Evolutionary conservation across 53 echinoderm and acorn worm genomes (phyloP), one percentile per base, ranked within the genome.

Genomic region (Mesocentrotus franciscanus): DNA sequence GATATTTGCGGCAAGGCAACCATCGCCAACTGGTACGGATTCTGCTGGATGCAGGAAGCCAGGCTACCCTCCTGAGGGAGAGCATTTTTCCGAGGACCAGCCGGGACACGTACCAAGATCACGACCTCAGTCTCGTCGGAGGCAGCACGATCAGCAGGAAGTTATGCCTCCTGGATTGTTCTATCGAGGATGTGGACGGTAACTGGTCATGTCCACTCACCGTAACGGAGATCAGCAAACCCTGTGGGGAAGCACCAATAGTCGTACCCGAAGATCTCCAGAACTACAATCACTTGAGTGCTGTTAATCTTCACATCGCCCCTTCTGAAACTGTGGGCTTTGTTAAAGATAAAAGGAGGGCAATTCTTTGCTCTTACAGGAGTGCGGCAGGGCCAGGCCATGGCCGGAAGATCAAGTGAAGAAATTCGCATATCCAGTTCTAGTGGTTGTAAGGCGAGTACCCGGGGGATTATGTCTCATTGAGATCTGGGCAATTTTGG

Each of bases 31-130:
- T 92, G 20, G 97, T 97, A 30, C 95, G 95, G 39, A 96, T 97
- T 42, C 92, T 97, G 11, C 93, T 97, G n/a, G 96, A 97, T 93
- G 95, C 92, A 92, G 96, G 97, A 0, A 97, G 96, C 55, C 97
- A 97, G 61, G 90, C 96, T 18, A 97, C 97, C 75, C 96, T 97
- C 49, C 57, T 96, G 72, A 95, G 96, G 56, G 89, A 96, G 90
- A 96, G 97, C 27, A 93, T 97, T 35, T 96, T 97, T 20, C 95
- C 93, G 18, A 95, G 39, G 60, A 91, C 96, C 17, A 90, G 87
- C 60, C 91, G 60, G 60, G 96, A 96, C 61, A 34, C 94, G 8
- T 97, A 96, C 92, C 97, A 96, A 72, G 95, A 97, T 61, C 96
- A 97, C n/a, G 96, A 96, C 27, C 93, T 97, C 30, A 96, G 91